Evolutionary conservation across 2,888 invertebrate genomes (phyloP).

Genomic region (Caenorhabditis afra): DNA sequence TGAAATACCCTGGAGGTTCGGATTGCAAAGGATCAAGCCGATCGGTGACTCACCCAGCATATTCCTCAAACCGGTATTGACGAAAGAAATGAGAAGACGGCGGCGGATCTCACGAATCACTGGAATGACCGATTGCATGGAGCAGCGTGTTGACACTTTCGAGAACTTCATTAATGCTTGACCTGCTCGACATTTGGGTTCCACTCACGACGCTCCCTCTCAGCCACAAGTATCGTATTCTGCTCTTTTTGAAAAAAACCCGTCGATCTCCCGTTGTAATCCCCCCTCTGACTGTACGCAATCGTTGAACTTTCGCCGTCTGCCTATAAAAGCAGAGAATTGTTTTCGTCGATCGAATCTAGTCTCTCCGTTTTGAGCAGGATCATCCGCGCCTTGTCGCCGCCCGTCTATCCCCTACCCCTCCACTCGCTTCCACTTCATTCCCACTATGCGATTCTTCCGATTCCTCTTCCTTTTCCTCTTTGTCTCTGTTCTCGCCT

Average conservation of each 20-base stretch:
- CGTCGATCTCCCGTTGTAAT: background rate
- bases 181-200: no score
- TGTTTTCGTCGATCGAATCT: slow-evolving; percentile 8
- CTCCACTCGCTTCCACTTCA: background rate
- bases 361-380: slow-evolving; percentile 8
- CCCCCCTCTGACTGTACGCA: slow-evolving; percentile 22
- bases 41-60: slow-evolving; percentile 3
- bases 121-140: background rate
- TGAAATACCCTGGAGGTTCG: slow-evolving; percentile 27
- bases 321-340: slow-evolving; percentile 10
- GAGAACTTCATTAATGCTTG: no score
- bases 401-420: background rate
- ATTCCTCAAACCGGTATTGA: background rate
- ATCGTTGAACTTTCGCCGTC: slow-evolving; percentile 39
- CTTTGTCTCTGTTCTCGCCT: slow-evolving; percentile 7
- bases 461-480: slow-evolving; percentile 22
- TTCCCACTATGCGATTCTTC: slow-evolving; percentile 7
- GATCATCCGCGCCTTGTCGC: slow-evolving; percentile 1
- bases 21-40: background rate
- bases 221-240: background rate
- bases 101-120: background rate
- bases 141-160: no score
- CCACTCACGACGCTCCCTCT: background rate
- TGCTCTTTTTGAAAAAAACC: background rate
- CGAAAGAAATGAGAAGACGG: slow-evolving; percentile 7